Evolutionary conservation across 2,113 vertebrate genomes (phyloP).

Genomic region (Poeciliopsis turrubarensis): DNA sequence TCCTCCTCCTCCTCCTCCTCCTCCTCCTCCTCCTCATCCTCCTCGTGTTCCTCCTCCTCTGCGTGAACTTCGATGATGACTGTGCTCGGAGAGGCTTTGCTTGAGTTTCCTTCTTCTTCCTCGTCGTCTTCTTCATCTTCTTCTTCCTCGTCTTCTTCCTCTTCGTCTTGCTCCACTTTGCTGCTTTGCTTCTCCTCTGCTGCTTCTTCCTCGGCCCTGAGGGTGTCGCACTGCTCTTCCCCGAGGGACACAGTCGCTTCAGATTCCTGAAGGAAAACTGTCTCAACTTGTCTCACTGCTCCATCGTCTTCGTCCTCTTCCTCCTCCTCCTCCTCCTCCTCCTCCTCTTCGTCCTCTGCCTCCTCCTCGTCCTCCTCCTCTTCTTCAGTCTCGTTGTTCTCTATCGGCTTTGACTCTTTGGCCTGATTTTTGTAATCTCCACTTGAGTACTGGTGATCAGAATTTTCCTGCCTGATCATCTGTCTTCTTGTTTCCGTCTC

Average conservation of each 20-base stretch:
- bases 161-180: background rate
- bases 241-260: slow-evolving; percentile 60
- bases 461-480: slow-evolving; percentile 72
- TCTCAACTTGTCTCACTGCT: slow-evolving; percentile 46
- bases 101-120: slow-evolving; percentile 63
- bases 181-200: slow-evolving; percentile 30
- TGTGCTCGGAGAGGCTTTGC: slow-evolving; percentile 63
- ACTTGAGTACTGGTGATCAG: slow-evolving; percentile 83
- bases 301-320: slow-evolving; percentile 39
- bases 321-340: slow-evolving; percentile 10
- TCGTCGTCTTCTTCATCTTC: slow-evolving; percentile 78
- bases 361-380: slow-evolving; percentile 76
- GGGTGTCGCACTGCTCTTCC: slow-evolving; percentile 62
- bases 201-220: slow-evolving; percentile 53
- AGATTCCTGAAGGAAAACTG: slow-evolving; percentile 69
- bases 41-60: slow-evolving; percentile 59
- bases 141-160: slow-evolving; percentile 69
- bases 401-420: slow-evolving; percentile 73
- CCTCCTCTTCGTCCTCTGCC: slow-evolving; percentile 10
- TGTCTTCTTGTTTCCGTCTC: slow-evolving; percentile 63
- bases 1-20: slow-evolving; percentile 83
- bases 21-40: slow-evolving; percentile 54
- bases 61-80: slow-evolving; percentile 71
- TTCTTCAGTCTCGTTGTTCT: slow-evolving; percentile 62
- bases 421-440: slow-evolving; percentile 74